Percentiles rank a stretch among this genome's conserved stretches.
Conservation (phyloP, 2,113 vertebrate species). For the Ammodytes marinus region DNA sequence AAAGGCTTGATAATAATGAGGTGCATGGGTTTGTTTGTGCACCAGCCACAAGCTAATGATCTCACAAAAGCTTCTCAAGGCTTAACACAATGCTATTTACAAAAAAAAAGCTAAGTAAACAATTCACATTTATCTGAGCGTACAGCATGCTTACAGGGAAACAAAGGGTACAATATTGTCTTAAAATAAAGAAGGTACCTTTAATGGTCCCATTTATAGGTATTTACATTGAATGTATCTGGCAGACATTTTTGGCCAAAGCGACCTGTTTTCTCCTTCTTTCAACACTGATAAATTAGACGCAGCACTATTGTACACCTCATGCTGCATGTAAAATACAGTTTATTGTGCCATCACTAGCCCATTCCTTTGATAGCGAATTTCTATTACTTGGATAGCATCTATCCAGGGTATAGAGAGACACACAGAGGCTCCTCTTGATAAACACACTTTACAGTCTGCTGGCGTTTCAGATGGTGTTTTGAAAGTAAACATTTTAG, state of each 20-base stretch:
- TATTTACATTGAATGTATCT: neutral
- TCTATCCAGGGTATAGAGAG: conserved; percentile 9
- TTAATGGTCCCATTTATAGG: neutral
- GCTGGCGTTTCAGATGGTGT: conserved; percentile 12
- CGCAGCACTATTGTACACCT: neutral
- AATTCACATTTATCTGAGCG: conserved; percentile 6
- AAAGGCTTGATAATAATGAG: neutral
- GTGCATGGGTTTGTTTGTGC: conserved; percentile 20
- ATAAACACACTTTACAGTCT: conserved; percentile 39
- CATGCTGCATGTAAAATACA: conserved; percentile 7
- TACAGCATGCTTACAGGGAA: neutral
- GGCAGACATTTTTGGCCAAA: neutral
- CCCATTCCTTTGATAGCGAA: neutral
- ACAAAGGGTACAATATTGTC: neutral
- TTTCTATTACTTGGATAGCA: conserved; percentile 40
- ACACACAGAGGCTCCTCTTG: conserved; percentile 30
- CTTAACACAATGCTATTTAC: conserved; percentile 2
- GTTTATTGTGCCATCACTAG: conserved; percentile 29
- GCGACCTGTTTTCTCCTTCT: neutral
- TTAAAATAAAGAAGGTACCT: neutral
- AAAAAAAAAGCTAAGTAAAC: conserved; percentile 18
- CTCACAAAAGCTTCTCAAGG: neutral
- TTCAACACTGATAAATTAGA: neutral
- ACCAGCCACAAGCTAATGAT: neutral
- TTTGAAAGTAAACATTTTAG: neutral